phyloP scores from a whole-genome alignment of 2,888 invertebrate genomes.

The Lasioglossum marginatum region DNA sequence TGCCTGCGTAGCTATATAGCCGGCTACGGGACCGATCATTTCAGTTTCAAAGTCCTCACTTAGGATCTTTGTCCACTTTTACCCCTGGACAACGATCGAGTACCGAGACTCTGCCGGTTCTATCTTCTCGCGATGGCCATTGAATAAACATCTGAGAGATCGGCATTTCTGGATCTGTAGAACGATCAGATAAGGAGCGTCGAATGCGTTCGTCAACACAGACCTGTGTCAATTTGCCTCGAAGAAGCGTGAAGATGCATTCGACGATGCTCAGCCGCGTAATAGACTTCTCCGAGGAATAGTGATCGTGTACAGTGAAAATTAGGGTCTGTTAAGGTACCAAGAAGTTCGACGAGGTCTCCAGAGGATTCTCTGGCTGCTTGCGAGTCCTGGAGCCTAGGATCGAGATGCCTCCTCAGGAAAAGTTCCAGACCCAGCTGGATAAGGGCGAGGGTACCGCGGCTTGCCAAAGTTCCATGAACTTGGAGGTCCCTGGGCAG shows the following conservation, averaged over 20 bases:
- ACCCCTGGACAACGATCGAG: conserved; percentile 31
- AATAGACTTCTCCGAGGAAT: neutral
- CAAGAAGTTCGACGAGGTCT: neutral
- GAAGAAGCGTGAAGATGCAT: neutral
- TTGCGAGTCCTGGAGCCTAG: neutral
- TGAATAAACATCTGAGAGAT: neutral
- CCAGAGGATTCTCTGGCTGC: neutral
- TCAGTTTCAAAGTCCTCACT: conserved; percentile 79
- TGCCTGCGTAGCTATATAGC: conserved; percentile 81
- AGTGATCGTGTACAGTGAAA: neutral
- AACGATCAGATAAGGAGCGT: neutral
- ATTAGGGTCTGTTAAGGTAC: neutral
- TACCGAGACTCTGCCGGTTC: neutral
- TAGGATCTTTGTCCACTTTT: conserved; percentile 74
- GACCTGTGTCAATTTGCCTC: neutral
- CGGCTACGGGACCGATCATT: conserved; percentile 76
- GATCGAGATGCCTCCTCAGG: conserved; percentile 79
- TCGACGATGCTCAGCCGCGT: neutral
- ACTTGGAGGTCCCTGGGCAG: conserved; percentile 42
- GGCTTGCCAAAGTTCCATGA: conserved; percentile 20
- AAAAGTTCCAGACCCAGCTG: conserved; percentile 72
- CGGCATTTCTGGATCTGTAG: neutral
- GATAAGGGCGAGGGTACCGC: conserved; percentile 20
- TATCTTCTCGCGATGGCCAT: conserved; percentile 11
- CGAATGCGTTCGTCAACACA: neutral